Conservation (phyloP, 1,140 invertebrate genomes). For the Drosophila sucinea region DNA sequence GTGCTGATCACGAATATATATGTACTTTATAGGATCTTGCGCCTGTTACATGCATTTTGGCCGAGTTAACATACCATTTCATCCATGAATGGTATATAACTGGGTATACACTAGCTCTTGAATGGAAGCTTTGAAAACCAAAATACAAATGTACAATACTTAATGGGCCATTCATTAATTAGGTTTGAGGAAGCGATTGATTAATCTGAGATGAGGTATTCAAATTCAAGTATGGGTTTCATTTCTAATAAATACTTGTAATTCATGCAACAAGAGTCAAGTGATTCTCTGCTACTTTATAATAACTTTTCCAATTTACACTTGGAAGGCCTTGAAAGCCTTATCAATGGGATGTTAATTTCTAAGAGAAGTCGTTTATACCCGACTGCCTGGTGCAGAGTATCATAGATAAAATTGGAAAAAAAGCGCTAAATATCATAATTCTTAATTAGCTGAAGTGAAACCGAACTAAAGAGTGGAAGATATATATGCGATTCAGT, state of each 20-base stretch:
- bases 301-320: too few species aligned
- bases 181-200: neutral
- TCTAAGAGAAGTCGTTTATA: neutral
- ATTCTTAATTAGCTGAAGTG: slow-evolving; percentile 49
- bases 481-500: neutral
- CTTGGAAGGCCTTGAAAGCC: too few species aligned
- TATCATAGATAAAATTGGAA: slow-evolving; percentile 10
- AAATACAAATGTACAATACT: neutral
- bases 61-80: too few species aligned
- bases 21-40: too few species aligned
- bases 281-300: too few species aligned
- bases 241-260: too few species aligned
- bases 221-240: too few species aligned
- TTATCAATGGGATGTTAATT: too few species aligned
- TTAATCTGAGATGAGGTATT: neutral
- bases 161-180: neutral
- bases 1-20: too few species aligned
- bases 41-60: too few species aligned
- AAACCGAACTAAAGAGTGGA: slow-evolving; percentile 54
- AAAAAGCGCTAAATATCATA: slow-evolving; percentile 58
- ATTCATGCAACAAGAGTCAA: too few species aligned
- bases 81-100: too few species aligned
- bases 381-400: neutral
- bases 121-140: neutral
- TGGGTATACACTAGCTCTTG: neutral